phyloP scores from a whole-genome alignment of 2,888 invertebrate genomes.

The Dynastes grantii region DNA sequence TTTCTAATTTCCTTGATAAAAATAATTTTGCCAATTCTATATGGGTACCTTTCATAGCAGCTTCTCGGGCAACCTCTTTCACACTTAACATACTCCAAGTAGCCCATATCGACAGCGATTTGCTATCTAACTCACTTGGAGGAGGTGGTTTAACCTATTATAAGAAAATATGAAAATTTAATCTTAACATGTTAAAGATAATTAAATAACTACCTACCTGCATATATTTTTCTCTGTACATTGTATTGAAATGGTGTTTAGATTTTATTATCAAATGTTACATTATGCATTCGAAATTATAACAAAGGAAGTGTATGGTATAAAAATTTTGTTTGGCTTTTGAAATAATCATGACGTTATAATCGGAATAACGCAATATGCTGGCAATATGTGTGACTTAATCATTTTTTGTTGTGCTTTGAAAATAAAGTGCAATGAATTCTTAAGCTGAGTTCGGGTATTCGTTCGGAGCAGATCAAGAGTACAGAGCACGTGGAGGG shows the following conservation, averaged over 20 bases:
- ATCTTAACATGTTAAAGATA: background rate
- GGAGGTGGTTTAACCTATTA: conserved; percentile 59
- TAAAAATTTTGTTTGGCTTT: background rate
- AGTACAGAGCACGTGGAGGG: too few relatives aligned
- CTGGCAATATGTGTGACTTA: conserved; percentile 7
- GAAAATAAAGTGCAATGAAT: background rate
- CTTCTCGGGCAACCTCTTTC: conserved; percentile 79
- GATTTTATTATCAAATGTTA: conserved; percentile 2
- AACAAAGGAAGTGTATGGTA: conserved; percentile 12
- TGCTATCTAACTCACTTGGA: conserved; percentile 64
- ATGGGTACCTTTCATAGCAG: conserved; percentile 79
- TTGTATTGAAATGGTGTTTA: background rate
- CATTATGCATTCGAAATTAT: conserved; percentile 1
- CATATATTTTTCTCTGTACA: conserved; percentile 39
- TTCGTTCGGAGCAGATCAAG: too few relatives aligned
- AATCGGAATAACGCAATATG: background rate
- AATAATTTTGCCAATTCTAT: conserved; percentile 75
- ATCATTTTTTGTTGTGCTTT: conserved; percentile 26
- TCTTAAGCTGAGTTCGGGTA: too few relatives aligned
- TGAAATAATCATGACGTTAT: conserved; percentile 16
- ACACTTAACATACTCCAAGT: conserved; percentile 78
- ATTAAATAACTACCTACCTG: conserved; percentile 28
- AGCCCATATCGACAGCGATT: conserved; percentile 73
- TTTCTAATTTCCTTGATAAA: conserved; percentile 73
- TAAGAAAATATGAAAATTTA: background rate